These are phyloP conservation scores for Enteromius mattozi DNA, from an alignment of 2,797 vertebrate species.

Conservation along the genomic window DNA sequence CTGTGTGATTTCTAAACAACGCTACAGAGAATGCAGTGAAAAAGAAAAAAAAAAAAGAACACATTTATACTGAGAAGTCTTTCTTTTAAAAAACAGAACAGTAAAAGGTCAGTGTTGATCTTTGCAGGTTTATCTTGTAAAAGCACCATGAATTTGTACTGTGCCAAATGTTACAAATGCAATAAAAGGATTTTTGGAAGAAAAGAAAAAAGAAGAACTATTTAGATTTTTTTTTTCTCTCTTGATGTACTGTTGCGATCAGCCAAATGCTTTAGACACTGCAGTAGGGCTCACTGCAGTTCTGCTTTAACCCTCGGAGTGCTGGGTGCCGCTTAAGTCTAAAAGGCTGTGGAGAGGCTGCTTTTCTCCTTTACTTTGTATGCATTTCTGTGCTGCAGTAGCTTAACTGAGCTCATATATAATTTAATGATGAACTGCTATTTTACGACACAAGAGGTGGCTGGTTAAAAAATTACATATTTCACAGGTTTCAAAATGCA, in stretches of 20 bases:
- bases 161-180: conserved; percentile 95
- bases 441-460: background rate
- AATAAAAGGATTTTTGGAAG: conserved; percentile 89
- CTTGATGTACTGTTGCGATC: conserved; percentile 79
- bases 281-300: conserved; percentile 88
- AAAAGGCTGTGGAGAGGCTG: conserved; percentile 71
- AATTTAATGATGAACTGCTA: background rate
- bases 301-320: conserved; percentile 83
- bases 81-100: conserved; percentile 80
- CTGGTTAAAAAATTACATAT: background rate
- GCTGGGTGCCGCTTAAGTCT: conserved; percentile 70
- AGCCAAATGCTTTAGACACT: conserved; percentile 82
- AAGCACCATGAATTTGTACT: conserved; percentile 93
- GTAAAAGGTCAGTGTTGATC: conserved; percentile 83
- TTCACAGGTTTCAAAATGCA: conserved; percentile 47
- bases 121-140: conserved; percentile 92
- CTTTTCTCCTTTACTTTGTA: background rate
- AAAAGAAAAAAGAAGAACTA: conserved; percentile 69
- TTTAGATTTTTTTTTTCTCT: conserved; percentile 69
- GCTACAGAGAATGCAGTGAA: conserved; percentile 85
- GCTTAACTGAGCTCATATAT: background rate
- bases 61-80: conserved; percentile 88
- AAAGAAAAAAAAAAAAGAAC: conserved; percentile 74
- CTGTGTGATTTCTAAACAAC: conserved; percentile 85
- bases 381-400: background rate